These are phyloP conservation scores for Danio choprae DNA, from an alignment of 2,797 vertebrate species.

Conservation along the genomic window DNA sequence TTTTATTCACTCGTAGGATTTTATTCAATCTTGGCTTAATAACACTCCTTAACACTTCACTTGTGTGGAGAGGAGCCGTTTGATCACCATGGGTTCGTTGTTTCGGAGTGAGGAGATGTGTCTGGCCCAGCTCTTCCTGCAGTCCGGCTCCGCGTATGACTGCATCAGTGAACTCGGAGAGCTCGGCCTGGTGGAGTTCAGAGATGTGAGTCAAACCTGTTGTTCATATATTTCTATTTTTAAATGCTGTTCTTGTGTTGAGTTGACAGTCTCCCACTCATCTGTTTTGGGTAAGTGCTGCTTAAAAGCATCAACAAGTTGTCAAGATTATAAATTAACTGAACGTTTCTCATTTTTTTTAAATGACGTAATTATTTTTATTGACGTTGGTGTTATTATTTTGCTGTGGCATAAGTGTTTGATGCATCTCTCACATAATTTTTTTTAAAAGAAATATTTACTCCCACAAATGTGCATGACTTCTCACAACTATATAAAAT, in stretches of 20 bases:
- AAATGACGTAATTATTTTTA: too few relatives aligned
- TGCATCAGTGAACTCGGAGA: constrained; percentile 95
- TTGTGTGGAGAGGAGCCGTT: neutral
- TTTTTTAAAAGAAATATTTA: too few relatives aligned
- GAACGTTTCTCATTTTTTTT: too few relatives aligned
- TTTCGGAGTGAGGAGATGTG: constrained; percentile 94
- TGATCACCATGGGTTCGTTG: constrained; percentile 83
- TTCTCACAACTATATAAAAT: too few relatives aligned
- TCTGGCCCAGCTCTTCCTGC: constrained; percentile 94
- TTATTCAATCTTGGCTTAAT: neutral
- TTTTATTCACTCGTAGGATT: neutral
- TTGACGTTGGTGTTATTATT: too few relatives aligned
- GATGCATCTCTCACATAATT: too few relatives aligned
- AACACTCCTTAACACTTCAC: neutral
- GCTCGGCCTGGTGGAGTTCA: constrained; percentile 93
- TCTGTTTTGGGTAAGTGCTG: too few relatives aligned
- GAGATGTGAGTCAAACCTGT: constrained; percentile 88
- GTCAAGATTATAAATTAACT: too few relatives aligned
- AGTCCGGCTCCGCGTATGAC: constrained; percentile 94
- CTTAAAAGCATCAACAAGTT: too few relatives aligned
- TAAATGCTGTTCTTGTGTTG: neutral
- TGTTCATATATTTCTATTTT: neutral
- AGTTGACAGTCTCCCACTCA: neutral
- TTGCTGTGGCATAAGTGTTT: too few relatives aligned
- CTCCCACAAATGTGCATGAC: too few relatives aligned